Conservation (phyloP, 1,140 invertebrate genomes). For the Xylocopa sonorina region DNA sequence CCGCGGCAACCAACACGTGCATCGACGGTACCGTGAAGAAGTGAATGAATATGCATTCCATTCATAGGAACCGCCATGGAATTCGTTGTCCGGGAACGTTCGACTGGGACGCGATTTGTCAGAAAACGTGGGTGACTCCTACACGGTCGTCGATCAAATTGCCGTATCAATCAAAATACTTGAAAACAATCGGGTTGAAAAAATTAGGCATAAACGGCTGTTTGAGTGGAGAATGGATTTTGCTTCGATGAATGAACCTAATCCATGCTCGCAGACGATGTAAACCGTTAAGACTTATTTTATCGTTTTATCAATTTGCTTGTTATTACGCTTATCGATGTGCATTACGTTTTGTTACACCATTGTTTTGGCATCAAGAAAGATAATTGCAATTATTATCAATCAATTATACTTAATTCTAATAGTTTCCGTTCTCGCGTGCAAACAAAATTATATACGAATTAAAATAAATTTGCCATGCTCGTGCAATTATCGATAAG, state of each 20-base stretch:
- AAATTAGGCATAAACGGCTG: neutral
- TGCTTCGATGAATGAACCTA: too few species aligned
- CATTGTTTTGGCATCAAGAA: too few species aligned
- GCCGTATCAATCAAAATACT: neutral
- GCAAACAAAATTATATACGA: too few species aligned
- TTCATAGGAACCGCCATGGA: conserved; percentile 51
- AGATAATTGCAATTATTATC: too few species aligned
- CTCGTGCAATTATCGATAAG: conserved; percentile 22
- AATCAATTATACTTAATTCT: too few species aligned
- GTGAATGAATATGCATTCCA: conserved; percentile 76
- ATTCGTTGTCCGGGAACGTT: conserved; percentile 17
- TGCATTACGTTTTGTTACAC: too few species aligned
- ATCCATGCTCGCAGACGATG: too few species aligned
- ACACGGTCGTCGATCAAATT: neutral
- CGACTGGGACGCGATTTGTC: neutral
- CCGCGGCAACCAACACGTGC: conserved; percentile 67
- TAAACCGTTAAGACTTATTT: too few species aligned
- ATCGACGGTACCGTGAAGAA: conserved; percentile 55
- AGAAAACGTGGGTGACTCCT: conserved; percentile 10
- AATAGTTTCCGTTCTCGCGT: too few species aligned
- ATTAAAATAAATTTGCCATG: conserved; percentile 13
- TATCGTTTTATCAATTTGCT: too few species aligned
- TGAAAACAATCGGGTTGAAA: neutral
- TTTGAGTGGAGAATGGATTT: neutral
- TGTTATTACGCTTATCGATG: too few species aligned